A percentile compares a stretch with the other conserved stretches of the same genome.
Conservation (phyloP, 2,888 invertebrate species). For the Crossocerus cetratus region DNA sequence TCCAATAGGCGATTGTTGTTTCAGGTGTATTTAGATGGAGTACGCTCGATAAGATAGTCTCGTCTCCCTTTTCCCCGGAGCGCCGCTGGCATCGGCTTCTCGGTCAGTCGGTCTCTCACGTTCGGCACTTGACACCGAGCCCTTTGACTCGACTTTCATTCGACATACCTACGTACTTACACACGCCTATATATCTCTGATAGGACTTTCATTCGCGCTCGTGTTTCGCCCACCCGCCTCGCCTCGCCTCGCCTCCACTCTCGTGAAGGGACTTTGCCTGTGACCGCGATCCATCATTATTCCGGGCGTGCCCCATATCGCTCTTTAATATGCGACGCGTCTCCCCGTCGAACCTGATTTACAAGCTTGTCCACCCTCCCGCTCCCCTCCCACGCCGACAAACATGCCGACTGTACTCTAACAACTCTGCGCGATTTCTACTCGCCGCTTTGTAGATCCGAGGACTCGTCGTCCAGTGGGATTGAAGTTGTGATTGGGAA, state of each 20-base stretch:
- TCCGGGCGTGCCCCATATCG: too few species aligned
- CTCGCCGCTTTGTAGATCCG: too few species aligned
- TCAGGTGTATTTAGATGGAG: slow-evolving; percentile 36
- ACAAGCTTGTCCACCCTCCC: too few species aligned
- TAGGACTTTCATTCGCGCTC: slow-evolving; percentile 32
- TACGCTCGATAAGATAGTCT: slow-evolving; percentile 33
- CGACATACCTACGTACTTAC: not conserved
- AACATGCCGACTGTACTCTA: not conserved
- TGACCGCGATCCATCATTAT: slow-evolving; percentile 1
- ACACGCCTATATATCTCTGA: slow-evolving; percentile 15
- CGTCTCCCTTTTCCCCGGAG: too few species aligned
- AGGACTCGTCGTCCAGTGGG: too few species aligned
- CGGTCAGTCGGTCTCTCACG: slow-evolving; percentile 38
- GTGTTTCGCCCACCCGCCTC: slow-evolving; percentile 18
- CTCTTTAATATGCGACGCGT: too few species aligned
- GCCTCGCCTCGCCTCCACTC: slow-evolving; percentile 5
- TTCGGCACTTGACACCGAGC: slow-evolving; percentile 16
- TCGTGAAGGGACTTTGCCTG: slow-evolving; percentile 2
- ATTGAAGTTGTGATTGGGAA: too few species aligned
- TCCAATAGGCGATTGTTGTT: not conserved
- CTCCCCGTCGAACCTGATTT: too few species aligned
- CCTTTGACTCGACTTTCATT: slow-evolving; percentile 11
- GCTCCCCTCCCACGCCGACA: too few species aligned
- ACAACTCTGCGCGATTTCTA: too few species aligned
- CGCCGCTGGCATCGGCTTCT: slow-evolving; percentile 1